A percentile compares a stretch with the other conserved stretches of the same genome.
phyloP scores from a whole-genome alignment of 2,113 vertebrate genomes.

The Callipepla squamata region DNA sequence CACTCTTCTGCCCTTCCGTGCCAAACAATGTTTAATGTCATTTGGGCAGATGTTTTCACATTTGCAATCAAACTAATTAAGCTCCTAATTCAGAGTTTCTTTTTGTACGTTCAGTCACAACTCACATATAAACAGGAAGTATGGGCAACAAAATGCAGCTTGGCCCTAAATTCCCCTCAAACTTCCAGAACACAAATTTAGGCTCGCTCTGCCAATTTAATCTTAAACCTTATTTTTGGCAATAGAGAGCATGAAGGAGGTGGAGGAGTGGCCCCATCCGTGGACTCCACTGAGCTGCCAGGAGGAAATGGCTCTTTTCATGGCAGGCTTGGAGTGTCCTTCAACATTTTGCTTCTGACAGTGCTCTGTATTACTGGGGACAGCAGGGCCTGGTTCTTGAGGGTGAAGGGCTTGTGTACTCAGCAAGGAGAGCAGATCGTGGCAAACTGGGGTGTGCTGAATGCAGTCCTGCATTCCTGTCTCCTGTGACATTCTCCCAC shows the following conservation, averaged over 20 bases:
- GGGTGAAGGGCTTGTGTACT: neutral
- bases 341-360: neutral
- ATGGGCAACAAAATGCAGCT: neutral
- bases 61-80: neutral
- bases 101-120: neutral
- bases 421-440: neutral
- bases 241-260: neutral
- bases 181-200: neutral
- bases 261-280: rapidly evolving
- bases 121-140: neutral
- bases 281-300: neutral
- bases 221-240: neutral
- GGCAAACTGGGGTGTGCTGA: neutral
- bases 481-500: constrained; percentile 30
- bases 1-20: neutral
- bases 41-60: neutral
- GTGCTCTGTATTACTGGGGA: neutral
- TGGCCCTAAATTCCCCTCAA: neutral
- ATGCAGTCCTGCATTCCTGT: neutral
- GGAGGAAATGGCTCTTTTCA: rapidly evolving
- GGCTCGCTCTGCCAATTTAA: neutral
- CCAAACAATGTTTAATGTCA: neutral
- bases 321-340: neutral
- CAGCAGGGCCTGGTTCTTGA: neutral
- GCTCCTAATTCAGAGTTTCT: neutral